Evolutionary conservation across 1,140 invertebrate genomes (phyloP), one percentile per base, ranked within the genome.

Genomic region (Globodera ellingtonae): DNA sequence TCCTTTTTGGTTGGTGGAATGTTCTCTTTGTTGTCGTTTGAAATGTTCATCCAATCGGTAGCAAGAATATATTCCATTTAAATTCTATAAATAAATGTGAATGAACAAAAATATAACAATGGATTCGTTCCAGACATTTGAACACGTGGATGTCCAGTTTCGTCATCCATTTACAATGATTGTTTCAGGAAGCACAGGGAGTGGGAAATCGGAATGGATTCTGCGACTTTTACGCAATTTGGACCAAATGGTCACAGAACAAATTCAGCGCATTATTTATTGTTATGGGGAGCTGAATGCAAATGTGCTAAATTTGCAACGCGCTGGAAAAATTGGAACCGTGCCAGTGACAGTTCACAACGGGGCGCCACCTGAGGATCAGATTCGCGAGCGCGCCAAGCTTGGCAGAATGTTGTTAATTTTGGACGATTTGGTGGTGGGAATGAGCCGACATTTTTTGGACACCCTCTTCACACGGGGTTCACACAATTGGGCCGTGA

Each of bases 121-220:
- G 59, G 24, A 74, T 67, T 67, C 35, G 3, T 67, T 67, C 3
- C 35, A 21, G 24, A 52, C 15, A 10, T 48, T 74, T 74, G 24
- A 4, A 5, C 35, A 66, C 5, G 44, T n/a, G 7, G 7, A 80
- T 15, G 48, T 44, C 48, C 80, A 81, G 80, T 80, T 80, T 52
- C 9, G 50, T 13, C 77, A 79, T 9, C 79, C 79, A 4, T 80
- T 80, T 47, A 80, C 79, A 77, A 79, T 80, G 79, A 77, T 80
- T 21, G 50, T 80, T 48, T 59, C 79, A 9, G 79, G 79, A 18
- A 46, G 79, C 21, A 80, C 79, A 0, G 79, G 79, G 0, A 82
- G 79, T 18, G 79, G 79, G 3, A 80, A 80, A 80, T 81, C 79
- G 18, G 44, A 80, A 77, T 80, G 79, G 79, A 79, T 80, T 5